Base-by-base conservation (phyloP, 2,888 invertebrate genomes). In the Polia nebulosa region DNA sequence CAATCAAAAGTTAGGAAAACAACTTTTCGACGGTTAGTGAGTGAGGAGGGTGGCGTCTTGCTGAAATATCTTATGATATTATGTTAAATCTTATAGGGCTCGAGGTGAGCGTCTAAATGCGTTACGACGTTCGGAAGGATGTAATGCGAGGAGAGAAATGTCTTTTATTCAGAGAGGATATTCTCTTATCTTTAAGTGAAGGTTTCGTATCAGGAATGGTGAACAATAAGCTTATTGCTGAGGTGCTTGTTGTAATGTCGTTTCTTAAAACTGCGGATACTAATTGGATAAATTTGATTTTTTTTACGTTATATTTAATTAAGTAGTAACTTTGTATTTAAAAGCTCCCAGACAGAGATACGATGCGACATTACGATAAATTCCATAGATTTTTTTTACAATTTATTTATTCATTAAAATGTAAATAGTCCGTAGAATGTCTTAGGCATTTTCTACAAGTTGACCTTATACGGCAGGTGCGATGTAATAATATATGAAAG, bases 1-100 rank as follows among this genome's bases (percentile, higher is more conserved):
- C 93, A 94, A 94, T 94, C 94, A 94, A 92, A 94, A 95, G 92
- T 95, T 94, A 89, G 84, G 90, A 92, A 92, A 94, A 93, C 91
- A 93, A 93, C 91, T 92, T 93, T 91, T 89, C 87, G 89, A 87
- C 90, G 90, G 89, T 92, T 90, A 89, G 88, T 89, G 87, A 87
- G 90, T 90, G 87, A 87, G 90, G 88, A 87, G 87, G 82, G 84
- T 81, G 84, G 74, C 72, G 73, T 80, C 81, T 82, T 79, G 71
- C 76, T 69, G 78, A 86, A 90, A 89, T 89, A 88, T 87, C 86
- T 87, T 89, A 87, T 85, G 86, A 88, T 89, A 88, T 91, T 90
- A 90, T 90, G 89, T 87, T 87, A 88, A 90, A 89, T 86, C 88
- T 84, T 78, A 78, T 82, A 82, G 81, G 81, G 79, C 82, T 81